Base-by-base conservation (phyloP, 2,113 vertebrate species). In the Odontesthes bonariensis region DNA sequence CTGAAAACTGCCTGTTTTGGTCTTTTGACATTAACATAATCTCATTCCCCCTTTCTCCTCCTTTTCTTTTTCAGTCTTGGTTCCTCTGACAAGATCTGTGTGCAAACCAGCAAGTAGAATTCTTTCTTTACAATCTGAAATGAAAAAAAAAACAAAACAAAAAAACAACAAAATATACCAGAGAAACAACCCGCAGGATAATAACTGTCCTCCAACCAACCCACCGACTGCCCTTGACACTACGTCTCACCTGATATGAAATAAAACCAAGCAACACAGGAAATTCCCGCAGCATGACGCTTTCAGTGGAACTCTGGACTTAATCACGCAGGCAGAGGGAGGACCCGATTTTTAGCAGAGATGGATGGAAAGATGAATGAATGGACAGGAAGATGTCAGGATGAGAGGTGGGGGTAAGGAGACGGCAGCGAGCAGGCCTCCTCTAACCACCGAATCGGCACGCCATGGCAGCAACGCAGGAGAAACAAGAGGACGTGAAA, bases 1-100 rank as follows among this genome's bases (percentile, higher is more conserved):
- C 6, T 10, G 6, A 38, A 7, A 47, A 47, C 42, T 44, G 11
- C 8, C 11, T 42, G 12, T 14, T 49, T 49, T 17, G 6, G 6
- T 5, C 42, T 44, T 63, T 75, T 71, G 54, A 31, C 10, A 17
- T 47, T 73, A 52, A 86, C 22, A 0, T 73, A 20, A 71, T 53
- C 54, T 44, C n/a, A 33, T 32, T 13, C 32, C 19, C 0, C 6
- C 4, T 14, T 70, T 38, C 71, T 57, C n/a, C 13, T 23, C 6
- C 17, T 31, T 69, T 53, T 85, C 80, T 90, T 58, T 82, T 94
- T 35, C 93, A 97, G 96, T 96, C 96, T 94, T 97, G 96, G 96
- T 97, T 97, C 95, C 96, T 97, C 95, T 97, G 96, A 97, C 94
- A 93, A 95, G 94, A 95, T 92, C 94, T 92, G 90, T 94, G 92